Percentiles rank a stretch among this genome's conserved stretches.
These are phyloP conservation scores for Balaenoptera acutorostrata DNA, from an alignment of 2,113 vertebrate genomes.

Conservation along the genomic window DNA sequence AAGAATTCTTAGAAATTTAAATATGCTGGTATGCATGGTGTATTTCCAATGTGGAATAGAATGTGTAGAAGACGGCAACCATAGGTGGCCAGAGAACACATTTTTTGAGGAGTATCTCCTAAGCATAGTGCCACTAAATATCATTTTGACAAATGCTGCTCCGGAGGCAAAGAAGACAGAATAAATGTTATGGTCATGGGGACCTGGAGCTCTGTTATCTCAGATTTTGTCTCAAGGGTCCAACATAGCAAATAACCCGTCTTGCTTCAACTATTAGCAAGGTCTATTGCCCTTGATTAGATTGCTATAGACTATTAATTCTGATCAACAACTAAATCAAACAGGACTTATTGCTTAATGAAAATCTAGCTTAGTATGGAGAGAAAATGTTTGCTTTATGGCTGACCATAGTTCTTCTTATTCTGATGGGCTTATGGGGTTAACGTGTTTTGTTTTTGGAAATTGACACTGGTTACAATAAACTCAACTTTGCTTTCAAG, in stretches of 20 bases:
- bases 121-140: neutral
- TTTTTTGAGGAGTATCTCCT: neutral
- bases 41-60: neutral
- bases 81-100: neutral
- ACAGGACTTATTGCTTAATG: neutral
- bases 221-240: neutral
- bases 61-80: neutral
- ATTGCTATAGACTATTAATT: neutral
- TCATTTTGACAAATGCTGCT: neutral
- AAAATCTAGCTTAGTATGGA: neutral
- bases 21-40: neutral
- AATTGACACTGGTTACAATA: neutral
- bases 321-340: neutral
- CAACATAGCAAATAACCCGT: neutral
- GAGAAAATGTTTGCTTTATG: neutral
- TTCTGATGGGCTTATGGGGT: neutral
- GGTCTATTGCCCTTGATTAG: neutral
- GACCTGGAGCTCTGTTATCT: neutral
- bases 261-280: neutral
- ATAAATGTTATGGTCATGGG: neutral
- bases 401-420: neutral
- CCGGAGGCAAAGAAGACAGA: neutral
- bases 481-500: neutral
- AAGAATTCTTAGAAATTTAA: slow-evolving; percentile 29
- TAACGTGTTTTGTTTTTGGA: neutral